phyloP scores from a whole-genome alignment of 1,140 invertebrate species.

The Spodoptera litura region DNA sequence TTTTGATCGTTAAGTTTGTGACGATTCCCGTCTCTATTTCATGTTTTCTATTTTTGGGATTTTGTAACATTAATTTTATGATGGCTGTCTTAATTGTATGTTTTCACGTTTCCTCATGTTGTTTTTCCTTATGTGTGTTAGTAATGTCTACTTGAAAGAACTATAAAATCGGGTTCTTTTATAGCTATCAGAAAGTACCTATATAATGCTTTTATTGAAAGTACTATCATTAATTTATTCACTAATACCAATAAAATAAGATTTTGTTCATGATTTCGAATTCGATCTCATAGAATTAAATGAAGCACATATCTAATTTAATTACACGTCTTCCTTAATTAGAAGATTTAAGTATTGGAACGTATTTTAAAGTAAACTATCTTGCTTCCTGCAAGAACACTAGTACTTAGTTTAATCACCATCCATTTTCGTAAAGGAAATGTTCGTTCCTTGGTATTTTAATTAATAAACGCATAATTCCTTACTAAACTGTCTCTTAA shows the following conservation, averaged over 20 bases:
- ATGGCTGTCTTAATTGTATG: too few species aligned
- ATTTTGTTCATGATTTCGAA: background rate
- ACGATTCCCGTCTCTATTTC: too few species aligned
- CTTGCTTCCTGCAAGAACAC: background rate
- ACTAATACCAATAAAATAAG: background rate
- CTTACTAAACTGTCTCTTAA: conserved; percentile 25
- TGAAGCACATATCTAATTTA: background rate
- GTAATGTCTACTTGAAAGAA: too few species aligned
- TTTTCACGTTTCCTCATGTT: too few species aligned
- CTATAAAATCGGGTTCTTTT: too few species aligned
- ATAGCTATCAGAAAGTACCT: too few species aligned
- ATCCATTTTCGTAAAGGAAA: conserved; percentile 41
- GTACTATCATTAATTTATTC: too few species aligned
- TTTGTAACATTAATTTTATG: too few species aligned
- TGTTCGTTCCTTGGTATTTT: conserved; percentile 37
- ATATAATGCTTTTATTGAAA: too few species aligned
- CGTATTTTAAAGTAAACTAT: conserved; percentile 16
- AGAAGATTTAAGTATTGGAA: background rate
- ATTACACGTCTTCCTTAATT: background rate
- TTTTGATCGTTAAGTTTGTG: background rate
- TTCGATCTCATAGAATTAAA: background rate
- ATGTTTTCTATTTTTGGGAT: too few species aligned
- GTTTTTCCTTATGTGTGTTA: too few species aligned
- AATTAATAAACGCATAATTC: conserved; percentile 44
- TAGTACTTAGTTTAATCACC: conserved; percentile 19